Conservation (phyloP, 2,888 invertebrate species). For the Ligdia adustata region DNA sequence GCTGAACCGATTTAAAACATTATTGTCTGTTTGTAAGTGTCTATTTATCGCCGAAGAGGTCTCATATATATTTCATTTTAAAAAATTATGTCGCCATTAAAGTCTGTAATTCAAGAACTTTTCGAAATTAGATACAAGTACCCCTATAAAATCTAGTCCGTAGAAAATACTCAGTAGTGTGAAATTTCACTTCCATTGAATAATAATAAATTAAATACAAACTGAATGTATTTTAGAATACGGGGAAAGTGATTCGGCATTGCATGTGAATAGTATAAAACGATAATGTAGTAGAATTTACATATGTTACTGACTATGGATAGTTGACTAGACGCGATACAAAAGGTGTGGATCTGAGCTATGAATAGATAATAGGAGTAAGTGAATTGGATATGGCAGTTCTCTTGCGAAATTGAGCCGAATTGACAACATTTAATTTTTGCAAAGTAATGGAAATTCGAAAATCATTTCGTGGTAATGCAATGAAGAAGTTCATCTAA, state of each 20-base stretch:
- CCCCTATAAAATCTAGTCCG: no score
- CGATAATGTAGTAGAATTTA: conserved; percentile 32
- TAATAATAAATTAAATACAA: conserved; percentile 8
- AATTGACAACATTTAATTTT: no score
- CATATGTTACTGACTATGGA: conserved; percentile 21
- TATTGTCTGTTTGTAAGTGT: no score
- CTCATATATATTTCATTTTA: no score
- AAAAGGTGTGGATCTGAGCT: neutral
- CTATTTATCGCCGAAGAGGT: no score
- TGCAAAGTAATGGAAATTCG: no score
- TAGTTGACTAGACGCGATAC: conserved; percentile 1
- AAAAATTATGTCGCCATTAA: no score
- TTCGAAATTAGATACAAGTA: no score
- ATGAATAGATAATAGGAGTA: conserved; percentile 1
- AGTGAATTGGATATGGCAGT: neutral
- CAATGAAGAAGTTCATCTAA: no score
- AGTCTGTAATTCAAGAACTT: no score
- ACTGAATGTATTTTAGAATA: conserved; percentile 29
- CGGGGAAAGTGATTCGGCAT: conserved; percentile 46
- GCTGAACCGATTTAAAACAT: no score
- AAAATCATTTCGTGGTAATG: no score
- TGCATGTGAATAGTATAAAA: conserved; percentile 36
- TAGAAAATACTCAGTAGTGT: neutral
- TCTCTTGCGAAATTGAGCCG: neutral
- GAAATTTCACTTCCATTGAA: conserved; percentile 10